phyloP scores from a whole-genome alignment of 2,113 vertebrate genomes.

The Benitochromis conjunctus region DNA sequence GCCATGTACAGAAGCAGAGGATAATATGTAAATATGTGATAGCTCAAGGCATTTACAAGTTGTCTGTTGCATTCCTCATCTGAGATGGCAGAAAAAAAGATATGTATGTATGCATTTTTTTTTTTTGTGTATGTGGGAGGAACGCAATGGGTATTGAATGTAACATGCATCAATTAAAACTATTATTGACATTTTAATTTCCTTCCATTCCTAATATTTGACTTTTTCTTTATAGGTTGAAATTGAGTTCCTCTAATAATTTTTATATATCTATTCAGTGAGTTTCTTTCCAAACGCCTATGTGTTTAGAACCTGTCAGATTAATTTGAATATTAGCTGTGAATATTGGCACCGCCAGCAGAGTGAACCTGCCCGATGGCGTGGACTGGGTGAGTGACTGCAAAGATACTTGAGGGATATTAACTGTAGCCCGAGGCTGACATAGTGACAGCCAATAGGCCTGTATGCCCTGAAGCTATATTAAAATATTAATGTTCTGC shows the following conservation, averaged over 20 bases:
- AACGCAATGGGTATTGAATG: constrained; percentile 88
- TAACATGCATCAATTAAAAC: constrained; percentile 94
- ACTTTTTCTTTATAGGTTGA: not conserved
- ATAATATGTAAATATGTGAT: constrained; percentile 84
- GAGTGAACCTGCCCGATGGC: not conserved
- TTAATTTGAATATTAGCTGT: not conserved
- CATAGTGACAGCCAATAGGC: not conserved
- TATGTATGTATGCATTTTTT: constrained; percentile 80
- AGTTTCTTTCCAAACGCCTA: not conserved
- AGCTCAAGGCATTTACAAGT: constrained; percentile 74
- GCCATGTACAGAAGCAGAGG: constrained; percentile 82
- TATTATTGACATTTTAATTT: constrained; percentile 89
- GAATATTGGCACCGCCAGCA: not conserved
- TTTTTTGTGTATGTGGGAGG: constrained; percentile 73
- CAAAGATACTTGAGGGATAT: not conserved
- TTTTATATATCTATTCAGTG: not conserved
- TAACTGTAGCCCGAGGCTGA: not conserved
- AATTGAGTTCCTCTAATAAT: not conserved
- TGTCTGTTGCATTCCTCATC: constrained; percentile 74
- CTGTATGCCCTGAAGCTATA: not conserved
- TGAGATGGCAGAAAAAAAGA: constrained; percentile 74
- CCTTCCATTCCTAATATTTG: constrained; percentile 25
- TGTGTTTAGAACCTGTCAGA: not conserved
- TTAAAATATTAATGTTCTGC: not conserved
- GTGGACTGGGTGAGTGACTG: not conserved